Evolutionary conservation across 37 sponge, comb jelly and placozoan genomes (phyloP).

Genomic region (Tethya wilhelma): DNA sequence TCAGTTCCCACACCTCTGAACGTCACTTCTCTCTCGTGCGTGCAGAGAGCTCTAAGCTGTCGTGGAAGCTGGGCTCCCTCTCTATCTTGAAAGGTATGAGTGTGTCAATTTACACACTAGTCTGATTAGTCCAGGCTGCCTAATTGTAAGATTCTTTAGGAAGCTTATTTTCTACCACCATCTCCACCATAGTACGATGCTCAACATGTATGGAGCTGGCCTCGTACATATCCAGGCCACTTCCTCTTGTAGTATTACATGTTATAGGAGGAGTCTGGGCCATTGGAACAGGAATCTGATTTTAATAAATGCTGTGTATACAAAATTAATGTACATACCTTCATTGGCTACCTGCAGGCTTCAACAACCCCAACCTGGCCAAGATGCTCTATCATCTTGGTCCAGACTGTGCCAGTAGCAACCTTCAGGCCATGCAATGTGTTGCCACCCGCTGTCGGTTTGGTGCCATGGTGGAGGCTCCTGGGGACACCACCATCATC

Average conservation of each 20-base stretch:
- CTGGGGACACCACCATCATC: slow-evolving; percentile 4
- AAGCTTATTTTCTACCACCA: not conserved
- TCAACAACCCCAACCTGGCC: slow-evolving; percentile 22
- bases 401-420: slow-evolving; percentile 49
- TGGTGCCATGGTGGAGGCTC: not conserved
- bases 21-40: slow-evolving; percentile 43
- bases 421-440: slow-evolving; percentile 11
- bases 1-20: slow-evolving; percentile 39
- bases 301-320: too few species aligned
- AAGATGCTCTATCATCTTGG: slow-evolving; percentile 49
- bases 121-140: not conserved
- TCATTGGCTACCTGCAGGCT: not conserved
- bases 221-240: not conserved
- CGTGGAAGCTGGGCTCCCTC: slow-evolving; percentile 63
- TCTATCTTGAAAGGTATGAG: slow-evolving; percentile 46
- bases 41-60: slow-evolving; percentile 26
- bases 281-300: too few species aligned
- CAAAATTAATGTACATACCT: too few species aligned
- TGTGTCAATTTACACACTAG: not conserved
- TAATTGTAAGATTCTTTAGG: not conserved
- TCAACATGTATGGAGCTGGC: not conserved
- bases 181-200: not conserved
- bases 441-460: not conserved
- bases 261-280: too few species aligned
- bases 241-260: too few species aligned